Conservation (phyloP, 2,113 vertebrate genomes). For the Aramus guarauna region DNA sequence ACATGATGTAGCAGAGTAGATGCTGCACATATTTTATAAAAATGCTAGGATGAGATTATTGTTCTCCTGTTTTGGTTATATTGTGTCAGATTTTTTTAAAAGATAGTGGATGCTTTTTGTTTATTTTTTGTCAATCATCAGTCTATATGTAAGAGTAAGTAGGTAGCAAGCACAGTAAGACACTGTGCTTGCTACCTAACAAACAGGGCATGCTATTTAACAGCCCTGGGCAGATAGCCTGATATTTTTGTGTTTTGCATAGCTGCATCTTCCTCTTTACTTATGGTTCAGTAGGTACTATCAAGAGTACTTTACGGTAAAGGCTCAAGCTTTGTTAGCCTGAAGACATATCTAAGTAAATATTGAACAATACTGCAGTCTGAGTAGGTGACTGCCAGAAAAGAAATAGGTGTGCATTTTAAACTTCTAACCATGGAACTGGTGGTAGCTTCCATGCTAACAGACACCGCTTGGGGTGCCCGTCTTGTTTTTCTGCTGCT, state of each 20-base stretch:
- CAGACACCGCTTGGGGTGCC: accelerated
- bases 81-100: not conserved
- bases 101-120: not conserved
- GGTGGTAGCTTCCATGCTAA: not conserved
- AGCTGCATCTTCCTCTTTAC: not conserved
- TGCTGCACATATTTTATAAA: not conserved
- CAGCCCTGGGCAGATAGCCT: not conserved
- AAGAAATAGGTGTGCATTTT: not conserved
- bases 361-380: not conserved
- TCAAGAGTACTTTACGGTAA: not conserved
- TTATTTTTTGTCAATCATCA: not conserved
- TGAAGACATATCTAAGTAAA: not conserved
- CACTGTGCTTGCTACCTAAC: not conserved
- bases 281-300: not conserved
- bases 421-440: not conserved
- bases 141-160: accelerated
- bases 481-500: not conserved
- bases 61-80: not conserved
- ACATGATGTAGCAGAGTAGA: not conserved
- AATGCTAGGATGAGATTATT: not conserved
- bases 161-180: too few relatives aligned
- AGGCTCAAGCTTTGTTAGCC: not conserved
- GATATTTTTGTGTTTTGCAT: not conserved
- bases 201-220: not conserved
- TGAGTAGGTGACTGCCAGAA: not conserved